Evolutionary conservation across 2,888 invertebrate genomes (phyloP).

Genomic region (Pseudococcus jackbeardsleyi): DNA sequence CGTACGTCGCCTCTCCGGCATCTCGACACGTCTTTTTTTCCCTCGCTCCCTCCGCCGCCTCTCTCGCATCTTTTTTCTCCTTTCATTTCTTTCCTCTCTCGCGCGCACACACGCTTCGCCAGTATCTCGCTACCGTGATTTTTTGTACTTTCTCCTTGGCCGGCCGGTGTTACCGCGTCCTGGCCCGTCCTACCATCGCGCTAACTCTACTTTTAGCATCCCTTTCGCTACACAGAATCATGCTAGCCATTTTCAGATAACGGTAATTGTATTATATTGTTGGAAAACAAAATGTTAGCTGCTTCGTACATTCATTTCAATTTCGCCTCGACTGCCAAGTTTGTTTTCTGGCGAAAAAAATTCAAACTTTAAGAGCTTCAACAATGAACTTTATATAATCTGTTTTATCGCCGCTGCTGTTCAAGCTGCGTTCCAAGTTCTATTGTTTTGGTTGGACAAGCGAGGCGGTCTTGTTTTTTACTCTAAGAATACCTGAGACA

Average conservation of each 20-base stretch:
- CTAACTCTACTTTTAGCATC: constrained; percentile 1
- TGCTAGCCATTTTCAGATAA: constrained; percentile 59
- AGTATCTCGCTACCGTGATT: constrained; percentile 54
- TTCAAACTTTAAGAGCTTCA: constrained; percentile 46
- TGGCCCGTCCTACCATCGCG: neutral
- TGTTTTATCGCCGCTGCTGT: constrained; percentile 37
- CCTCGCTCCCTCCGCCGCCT: constrained; percentile 64
- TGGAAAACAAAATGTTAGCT: constrained; percentile 58
- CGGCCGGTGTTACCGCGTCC: constrained; percentile 6
- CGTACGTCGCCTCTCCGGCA: constrained; percentile 39
- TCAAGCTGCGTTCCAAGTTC: neutral
- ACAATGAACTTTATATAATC: constrained; percentile 46
- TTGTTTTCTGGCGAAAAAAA: neutral
- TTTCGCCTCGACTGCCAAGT: constrained; percentile 58
- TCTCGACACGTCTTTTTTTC: constrained; percentile 50
- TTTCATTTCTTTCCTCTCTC: constrained; percentile 20
- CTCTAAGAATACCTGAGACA: too few species aligned
- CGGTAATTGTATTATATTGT: constrained; percentile 62
- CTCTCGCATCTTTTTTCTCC: constrained; percentile 6
- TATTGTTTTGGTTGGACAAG: constrained; percentile 41
- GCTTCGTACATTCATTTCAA: constrained; percentile 61
- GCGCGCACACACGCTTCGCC: neutral
- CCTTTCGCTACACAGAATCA: constrained; percentile 36
- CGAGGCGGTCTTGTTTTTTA: neutral
- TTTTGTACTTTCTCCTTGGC: constrained; percentile 58